phyloP scores from a whole-genome alignment of 2,888 invertebrate genomes.

The Pterostichus madidus region DNA sequence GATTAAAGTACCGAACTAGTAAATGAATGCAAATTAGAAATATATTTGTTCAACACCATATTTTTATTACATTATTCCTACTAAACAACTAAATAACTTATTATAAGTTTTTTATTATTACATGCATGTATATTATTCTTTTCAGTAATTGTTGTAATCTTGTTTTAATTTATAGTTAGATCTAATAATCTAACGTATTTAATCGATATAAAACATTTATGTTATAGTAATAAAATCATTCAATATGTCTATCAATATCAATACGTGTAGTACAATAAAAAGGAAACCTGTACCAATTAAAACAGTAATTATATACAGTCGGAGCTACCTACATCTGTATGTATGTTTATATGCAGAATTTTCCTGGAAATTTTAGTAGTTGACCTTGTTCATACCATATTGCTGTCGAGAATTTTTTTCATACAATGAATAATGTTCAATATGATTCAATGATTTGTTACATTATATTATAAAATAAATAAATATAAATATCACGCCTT shows the following conservation, averaged over 20 bases:
- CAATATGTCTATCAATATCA: conserved; percentile 40
- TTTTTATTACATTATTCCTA: no score
- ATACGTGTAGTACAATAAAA: conserved; percentile 3
- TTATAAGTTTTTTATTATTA: no score
- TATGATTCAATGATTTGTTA: no score
- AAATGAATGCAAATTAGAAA: no score
- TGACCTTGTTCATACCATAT: conserved; percentile 30
- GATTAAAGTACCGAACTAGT: no score
- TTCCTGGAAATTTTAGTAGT: conserved; percentile 27
- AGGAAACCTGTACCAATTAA: conserved; percentile 44
- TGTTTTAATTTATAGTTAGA: no score
- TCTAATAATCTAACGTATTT: conserved; percentile 16
- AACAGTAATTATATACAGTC: background rate
- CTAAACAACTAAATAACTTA: no score
- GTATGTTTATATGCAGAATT: conserved; percentile 18
- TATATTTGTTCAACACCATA: no score
- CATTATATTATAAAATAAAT: no score
- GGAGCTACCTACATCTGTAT: conserved; percentile 28
- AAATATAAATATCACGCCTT: no score
- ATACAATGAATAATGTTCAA: background rate
- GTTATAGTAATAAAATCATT: conserved; percentile 46
- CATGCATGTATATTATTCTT: no score
- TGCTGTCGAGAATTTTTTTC: conserved; percentile 10
- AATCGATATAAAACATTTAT: conserved; percentile 31
- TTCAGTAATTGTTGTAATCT: no score